Conservation (phyloP, 2,113 vertebrate species). For the Oreochromis tanganicae region DNA sequence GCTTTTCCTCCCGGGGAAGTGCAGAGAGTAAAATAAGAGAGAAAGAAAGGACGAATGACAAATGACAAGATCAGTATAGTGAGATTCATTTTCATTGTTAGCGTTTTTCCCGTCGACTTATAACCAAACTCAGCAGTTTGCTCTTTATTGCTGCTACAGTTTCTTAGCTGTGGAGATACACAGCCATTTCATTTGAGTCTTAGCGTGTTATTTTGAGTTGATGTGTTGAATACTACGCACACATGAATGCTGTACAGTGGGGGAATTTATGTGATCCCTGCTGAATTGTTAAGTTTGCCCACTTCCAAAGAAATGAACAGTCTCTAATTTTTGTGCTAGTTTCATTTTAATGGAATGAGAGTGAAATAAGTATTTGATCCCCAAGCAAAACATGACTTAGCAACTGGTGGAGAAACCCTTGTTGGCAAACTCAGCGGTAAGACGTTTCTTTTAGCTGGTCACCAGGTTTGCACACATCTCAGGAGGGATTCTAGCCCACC, state of each 20-base stretch:
- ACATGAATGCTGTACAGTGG: background rate
- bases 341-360: background rate
- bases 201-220: background rate
- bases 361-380: background rate
- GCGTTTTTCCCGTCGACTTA: constrained; percentile 8
- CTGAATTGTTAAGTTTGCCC: background rate
- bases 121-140: constrained; percentile 37
- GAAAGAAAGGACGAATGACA: background rate
- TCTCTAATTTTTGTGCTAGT: background rate
- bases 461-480: background rate
- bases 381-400: background rate
- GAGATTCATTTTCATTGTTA: constrained; percentile 43
- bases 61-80: constrained; percentile 12
- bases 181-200: background rate
- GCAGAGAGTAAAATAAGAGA: background rate
- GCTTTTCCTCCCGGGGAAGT: background rate
- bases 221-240: background rate
- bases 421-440: background rate
- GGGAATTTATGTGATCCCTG: background rate
- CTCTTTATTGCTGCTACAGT: constrained; percentile 14
- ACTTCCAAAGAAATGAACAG: background rate
- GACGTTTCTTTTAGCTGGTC: background rate
- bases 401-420: background rate
- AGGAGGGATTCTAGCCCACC: background rate
- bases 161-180: background rate